Evolutionary conservation across 2,797 vertebrate species (phyloP), one percentile per base, ranked within the genome.

Genomic region (Saxicola maurus): DNA sequence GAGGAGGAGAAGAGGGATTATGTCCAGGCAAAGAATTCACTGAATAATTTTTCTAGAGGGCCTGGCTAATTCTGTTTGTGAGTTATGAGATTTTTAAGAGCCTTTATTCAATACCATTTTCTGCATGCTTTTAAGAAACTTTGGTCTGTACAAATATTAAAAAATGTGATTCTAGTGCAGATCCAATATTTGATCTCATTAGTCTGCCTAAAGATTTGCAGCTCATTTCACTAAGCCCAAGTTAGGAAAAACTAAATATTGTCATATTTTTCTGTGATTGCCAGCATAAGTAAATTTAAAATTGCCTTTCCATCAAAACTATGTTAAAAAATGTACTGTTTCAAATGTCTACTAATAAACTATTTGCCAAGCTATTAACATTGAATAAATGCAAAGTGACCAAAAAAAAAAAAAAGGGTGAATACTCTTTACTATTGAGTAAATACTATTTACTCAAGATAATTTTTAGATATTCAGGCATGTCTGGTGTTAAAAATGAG

Each of bases 391-490:
- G 31, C 43, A 90, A 46, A 91, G 31, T 17, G n/a, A 62, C 14
- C 10, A 53, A n/a, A 13, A 31, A 53, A 53, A 14, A 33, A 33
- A 42, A n/a, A 51, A 31, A 49, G 42, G 6, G 24, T 53, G 77
- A 88, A 78, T 28, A 56, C 8, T 53, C n/a, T n/a, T n/a, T n/a
- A n/a, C n/a, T n/a, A n/a, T n/a, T n/a, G n/a, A n/a, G n/a, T n/a
- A n/a, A n/a, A n/a, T 90, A 49, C 67, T 89, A 75, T 91, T 91
- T 77, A 83, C n/a, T 72, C 80, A 62, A 72, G 79, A 65, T 80
- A 71, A 56, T 43, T 93, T 89, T 87, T 48, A 66, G 60, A 42
- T 52, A 68, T 66, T 82, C 25, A 19, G 59, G 40, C 66, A 94
- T 27, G 38, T 61, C 31, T 1, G 7, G 30, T 74, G 81, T 67